Evolutionary conservation across 2,797 vertebrate genomes (phyloP).

Genomic region (Crossoptilon crossoptilon): DNA sequence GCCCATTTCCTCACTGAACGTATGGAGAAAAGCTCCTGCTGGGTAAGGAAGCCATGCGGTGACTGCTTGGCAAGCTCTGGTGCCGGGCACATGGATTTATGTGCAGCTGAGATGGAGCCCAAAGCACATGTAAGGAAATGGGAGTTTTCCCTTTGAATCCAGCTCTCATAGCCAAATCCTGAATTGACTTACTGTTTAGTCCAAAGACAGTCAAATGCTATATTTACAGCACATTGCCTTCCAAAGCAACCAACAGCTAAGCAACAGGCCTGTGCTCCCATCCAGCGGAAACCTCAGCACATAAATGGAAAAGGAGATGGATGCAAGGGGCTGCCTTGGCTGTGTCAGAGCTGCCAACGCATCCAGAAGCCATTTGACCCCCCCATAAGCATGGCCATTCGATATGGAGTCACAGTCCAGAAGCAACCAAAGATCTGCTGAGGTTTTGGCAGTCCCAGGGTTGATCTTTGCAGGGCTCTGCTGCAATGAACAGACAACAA

Average conservation of each 20-base stretch:
- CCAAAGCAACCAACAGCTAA: slow-evolving; percentile 51
- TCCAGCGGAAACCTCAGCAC: not conserved
- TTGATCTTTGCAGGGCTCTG: not conserved
- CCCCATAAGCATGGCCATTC: rapidly evolving
- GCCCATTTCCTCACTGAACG: not conserved
- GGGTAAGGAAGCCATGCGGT: not conserved
- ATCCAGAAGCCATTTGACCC: not conserved
- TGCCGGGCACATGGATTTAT: rapidly evolving
- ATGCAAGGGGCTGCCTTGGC: not conserved
- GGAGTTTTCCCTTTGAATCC: not conserved
- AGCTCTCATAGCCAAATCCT: not conserved
- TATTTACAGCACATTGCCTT: slow-evolving; percentile 15
- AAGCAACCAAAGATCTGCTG: not conserved
- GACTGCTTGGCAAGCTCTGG: not conserved
- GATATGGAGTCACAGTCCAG: not conserved
- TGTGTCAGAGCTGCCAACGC: rapidly evolving
- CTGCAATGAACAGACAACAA: not conserved
- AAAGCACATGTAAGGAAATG: not conserved
- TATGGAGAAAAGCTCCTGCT: not conserved
- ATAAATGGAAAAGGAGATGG: not conserved
- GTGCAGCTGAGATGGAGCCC: not conserved
- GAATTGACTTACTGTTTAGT: not conserved
- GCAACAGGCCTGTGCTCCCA: not conserved
- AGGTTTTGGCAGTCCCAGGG: not conserved
- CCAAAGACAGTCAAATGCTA: not conserved